Base-by-base conservation (phyloP, 2,797 vertebrate species). In the Takifugu rubripes region DNA sequence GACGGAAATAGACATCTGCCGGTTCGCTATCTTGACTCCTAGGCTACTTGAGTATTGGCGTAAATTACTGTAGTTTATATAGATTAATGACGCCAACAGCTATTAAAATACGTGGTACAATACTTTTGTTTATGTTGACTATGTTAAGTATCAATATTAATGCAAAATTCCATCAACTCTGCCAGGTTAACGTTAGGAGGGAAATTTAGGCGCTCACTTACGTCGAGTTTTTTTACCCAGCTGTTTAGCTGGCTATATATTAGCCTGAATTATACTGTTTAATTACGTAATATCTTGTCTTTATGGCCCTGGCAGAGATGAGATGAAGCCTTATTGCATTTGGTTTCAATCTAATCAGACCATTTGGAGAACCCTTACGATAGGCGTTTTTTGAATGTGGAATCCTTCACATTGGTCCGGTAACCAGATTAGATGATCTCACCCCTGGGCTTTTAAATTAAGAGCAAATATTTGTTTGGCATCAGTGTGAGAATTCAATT, bases 201-300 rank as follows among this genome's bases (percentile, higher is more conserved):
- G 91, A 92, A 91, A 91, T 81, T 90, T 85, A 69, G 87, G 86
- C 89, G 87, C 86, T 82, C 85, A 90, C 62, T 79, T 57, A 26
- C 8, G 53, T 50, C 52, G 58, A 67, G 61, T 70, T 49, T 6
- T 15, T 36, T 21, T 15, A 42, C 44, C 25, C 46, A 52, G 45
- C 51, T 52, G 0, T 33, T 45, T 16, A 24, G 5, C 54, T 25
- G n/a, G 2, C 31, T 16, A 5, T 1, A 6, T 55, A 0, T 14
- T 25, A 26, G 21, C 5, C 3, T 2, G 16, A 5, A 9, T 9
- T 12, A 17, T 40, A 14, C 36, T 4, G 51, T n/a, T 46, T 40
- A 0, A 14, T 24, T 1, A 17, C 3, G 5, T 2, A 0, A 25
- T 36, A 1, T 43, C 56, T 52, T 26, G 25, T 43, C 9, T 0